A percentile compares a stretch with the other conserved stretches of the same genome.
These are phyloP conservation scores for Gibbula magus DNA, from an alignment of 2,888 invertebrate genomes.

Conservation along the genomic window DNA sequence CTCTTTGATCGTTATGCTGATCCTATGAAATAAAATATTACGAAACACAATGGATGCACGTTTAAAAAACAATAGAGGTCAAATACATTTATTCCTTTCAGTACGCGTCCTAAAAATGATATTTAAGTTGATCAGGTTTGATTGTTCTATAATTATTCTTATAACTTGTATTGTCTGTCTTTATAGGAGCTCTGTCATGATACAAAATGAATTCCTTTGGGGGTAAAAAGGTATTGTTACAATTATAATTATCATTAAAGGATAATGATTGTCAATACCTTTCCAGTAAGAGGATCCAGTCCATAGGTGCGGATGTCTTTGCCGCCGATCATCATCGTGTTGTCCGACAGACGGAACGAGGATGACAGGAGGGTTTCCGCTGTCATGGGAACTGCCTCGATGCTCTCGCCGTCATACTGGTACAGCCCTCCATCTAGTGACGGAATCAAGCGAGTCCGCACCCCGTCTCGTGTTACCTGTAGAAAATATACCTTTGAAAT, in stretches of 20 bases:
- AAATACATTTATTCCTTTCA: too few species aligned
- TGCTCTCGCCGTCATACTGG: slow-evolving; percentile 90
- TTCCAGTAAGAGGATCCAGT: slow-evolving; percentile 84
- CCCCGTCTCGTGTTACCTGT: slow-evolving; percentile 68
- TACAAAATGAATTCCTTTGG: neutral
- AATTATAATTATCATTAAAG: neutral
- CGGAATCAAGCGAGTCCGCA: slow-evolving; percentile 85
- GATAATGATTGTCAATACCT: slow-evolving; percentile 52
- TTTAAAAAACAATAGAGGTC: too few species aligned
- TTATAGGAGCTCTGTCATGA: too few species aligned
- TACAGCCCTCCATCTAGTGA: slow-evolving; percentile 93
- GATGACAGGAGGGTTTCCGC: slow-evolving; percentile 88
- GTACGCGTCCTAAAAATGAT: too few species aligned
- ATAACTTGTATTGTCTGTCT: too few species aligned
- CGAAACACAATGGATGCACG: too few species aligned
- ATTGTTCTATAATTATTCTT: too few species aligned
- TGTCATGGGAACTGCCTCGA: slow-evolving; percentile 90
- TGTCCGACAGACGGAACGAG: slow-evolving; percentile 84
- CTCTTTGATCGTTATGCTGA: too few species aligned
- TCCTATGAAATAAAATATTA: too few species aligned
- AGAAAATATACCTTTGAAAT: neutral
- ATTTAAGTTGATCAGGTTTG: too few species aligned
- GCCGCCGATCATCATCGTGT: slow-evolving; percentile 80
- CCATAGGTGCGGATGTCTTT: slow-evolving; percentile 91
- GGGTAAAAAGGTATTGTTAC: neutral